phyloP scores from a whole-genome alignment of 2,113 vertebrate genomes.

The Puma concolor region DNA sequence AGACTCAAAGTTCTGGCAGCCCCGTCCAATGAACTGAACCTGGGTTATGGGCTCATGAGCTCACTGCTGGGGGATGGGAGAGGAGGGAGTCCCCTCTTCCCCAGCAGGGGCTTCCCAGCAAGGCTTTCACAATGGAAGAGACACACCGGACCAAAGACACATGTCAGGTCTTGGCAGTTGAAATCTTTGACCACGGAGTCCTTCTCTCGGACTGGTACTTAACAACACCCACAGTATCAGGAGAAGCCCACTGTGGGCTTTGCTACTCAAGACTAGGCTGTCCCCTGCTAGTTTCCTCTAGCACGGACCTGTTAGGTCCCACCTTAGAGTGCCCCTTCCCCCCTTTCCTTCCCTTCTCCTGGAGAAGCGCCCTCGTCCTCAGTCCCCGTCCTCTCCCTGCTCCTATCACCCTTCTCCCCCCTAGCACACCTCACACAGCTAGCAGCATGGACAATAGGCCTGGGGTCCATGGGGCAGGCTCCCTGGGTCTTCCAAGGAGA shows the following conservation, averaged over 20 bases:
- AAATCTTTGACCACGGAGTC: background rate
- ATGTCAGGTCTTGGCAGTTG: background rate
- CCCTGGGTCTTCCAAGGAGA: background rate
- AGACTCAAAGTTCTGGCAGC: background rate
- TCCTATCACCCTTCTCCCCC: background rate
- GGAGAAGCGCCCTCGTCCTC: background rate
- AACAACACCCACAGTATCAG: accelerated
- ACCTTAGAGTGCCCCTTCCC: too few relatives aligned
- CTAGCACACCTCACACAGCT: background rate
- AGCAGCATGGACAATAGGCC: background rate
- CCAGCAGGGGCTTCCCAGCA: background rate
- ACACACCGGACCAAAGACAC: background rate
- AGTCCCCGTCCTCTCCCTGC: background rate
- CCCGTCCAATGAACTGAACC: background rate
- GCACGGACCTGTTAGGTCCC: background rate
- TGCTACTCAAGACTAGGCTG: too few relatives aligned
- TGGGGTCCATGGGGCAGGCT: background rate
- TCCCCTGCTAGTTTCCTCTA: background rate
- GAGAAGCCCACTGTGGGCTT: background rate
- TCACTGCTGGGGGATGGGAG: background rate
- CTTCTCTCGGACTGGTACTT: background rate
- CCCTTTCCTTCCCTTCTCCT: background rate
- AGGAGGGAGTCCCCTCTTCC: background rate
- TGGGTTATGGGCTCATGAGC: background rate
- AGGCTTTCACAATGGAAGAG: background rate